Conservation (phyloP, 2,888 invertebrate species). For the Podabrus alpinus region DNA sequence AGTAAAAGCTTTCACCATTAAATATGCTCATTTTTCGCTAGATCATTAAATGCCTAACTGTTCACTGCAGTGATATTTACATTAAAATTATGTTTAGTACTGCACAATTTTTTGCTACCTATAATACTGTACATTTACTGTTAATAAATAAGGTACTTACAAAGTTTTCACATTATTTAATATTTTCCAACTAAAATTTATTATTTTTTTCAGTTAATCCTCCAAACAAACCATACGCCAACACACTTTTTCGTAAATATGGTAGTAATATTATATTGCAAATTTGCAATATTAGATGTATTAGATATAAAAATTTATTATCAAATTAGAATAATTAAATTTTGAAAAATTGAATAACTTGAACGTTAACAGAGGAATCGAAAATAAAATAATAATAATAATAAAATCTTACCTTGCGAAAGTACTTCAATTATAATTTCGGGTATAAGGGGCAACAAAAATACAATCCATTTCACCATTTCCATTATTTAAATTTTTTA, state of each 20-base stretch:
- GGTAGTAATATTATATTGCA: too few species aligned
- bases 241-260: not conserved
- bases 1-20: not conserved
- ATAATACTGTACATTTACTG: not conserved
- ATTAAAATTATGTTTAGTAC: not conserved
- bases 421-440: constrained; percentile 36
- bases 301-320: too few species aligned
- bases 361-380: not conserved
- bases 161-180: not conserved
- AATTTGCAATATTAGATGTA: too few species aligned
- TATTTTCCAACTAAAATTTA: not conserved
- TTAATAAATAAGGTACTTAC: too few species aligned
- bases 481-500: constrained; percentile 41
- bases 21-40: not conserved
- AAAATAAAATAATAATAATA: not conserved
- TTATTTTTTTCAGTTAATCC: not conserved
- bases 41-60: not conserved
- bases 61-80: not conserved
- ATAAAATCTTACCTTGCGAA: constrained; percentile 44
- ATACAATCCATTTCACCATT: constrained; percentile 46
- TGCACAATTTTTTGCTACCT: not conserved
- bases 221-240: not conserved
- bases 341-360: not conserved
- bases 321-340: too few species aligned
- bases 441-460: constrained; percentile 41